A percentile compares a stretch with the other conserved stretches of the same genome.
These are phyloP conservation scores for Pristionchus pacificus DNA, from an alignment of 1,140 invertebrate genomes.

Conservation along the genomic window DNA sequence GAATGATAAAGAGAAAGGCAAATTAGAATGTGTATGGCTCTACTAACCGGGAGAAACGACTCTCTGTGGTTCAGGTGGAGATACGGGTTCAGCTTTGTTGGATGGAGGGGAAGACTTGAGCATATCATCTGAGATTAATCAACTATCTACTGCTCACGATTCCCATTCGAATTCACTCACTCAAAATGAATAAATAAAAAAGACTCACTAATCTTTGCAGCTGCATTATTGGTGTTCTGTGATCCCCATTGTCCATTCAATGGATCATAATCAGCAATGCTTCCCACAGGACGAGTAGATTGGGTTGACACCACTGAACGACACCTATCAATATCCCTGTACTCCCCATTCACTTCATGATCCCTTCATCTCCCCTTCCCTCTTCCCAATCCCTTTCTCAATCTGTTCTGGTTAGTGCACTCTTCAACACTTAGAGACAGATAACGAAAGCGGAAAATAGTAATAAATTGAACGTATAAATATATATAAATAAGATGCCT, in stretches of 20 bases:
- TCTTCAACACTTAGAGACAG: background rate
- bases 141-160: no score
- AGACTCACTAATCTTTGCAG: background rate
- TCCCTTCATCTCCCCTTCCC: background rate
- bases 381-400: background rate
- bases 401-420: background rate
- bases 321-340: slow-evolving; percentile 11
- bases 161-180: no score
- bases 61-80: no score
- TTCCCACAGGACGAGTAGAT: slow-evolving; percentile 72
- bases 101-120: background rate
- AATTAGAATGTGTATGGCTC: no score
- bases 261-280: slow-evolving; percentile 90
- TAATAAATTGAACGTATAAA: background rate
- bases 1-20: no score
- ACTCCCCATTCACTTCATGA: background rate
- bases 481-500: slow-evolving; percentile 30
- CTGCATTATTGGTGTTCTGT: slow-evolving; percentile 61
- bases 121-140: background rate
- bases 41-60: no score
- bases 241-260: slow-evolving; percentile 76
- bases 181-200: no score
- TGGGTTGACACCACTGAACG: slow-evolving; percentile 25
- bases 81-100: no score
- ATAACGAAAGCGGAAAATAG: no score